phyloP scores from a whole-genome alignment of 2,797 vertebrate species.

The Neoniphon sammara region DNA sequence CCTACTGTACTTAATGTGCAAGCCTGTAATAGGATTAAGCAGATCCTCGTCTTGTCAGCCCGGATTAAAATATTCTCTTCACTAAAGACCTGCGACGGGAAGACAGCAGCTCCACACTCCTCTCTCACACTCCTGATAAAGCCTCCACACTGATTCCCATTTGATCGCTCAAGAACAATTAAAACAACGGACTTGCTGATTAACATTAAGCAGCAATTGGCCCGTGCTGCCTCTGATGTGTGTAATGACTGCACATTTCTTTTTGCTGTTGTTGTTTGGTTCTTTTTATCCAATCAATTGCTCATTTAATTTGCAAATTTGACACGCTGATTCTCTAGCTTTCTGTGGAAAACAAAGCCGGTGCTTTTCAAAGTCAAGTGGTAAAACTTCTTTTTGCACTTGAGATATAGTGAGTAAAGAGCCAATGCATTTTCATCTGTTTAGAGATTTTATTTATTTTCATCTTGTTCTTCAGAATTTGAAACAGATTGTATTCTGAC shows the following conservation, averaged over 20 bases:
- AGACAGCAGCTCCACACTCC: slow-evolving; percentile 61
- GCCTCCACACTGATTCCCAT: slow-evolving; percentile 68
- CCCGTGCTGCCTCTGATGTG: slow-evolving; percentile 47
- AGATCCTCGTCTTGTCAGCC: slow-evolving; percentile 80
- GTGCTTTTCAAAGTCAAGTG: slow-evolving; percentile 1
- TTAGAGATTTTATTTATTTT: slow-evolving; percentile 9
- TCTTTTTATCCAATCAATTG: slow-evolving; percentile 30
- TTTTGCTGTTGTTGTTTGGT: slow-evolving; percentile 29
- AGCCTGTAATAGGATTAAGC: slow-evolving; percentile 84
- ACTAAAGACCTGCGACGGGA: slow-evolving; percentile 71
- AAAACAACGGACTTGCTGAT: slow-evolving; percentile 65
- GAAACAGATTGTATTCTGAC: slow-evolving; percentile 37
- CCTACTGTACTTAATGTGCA: slow-evolving; percentile 79
- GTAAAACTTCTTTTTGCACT: background rate
- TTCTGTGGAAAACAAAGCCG: slow-evolving; percentile 18
- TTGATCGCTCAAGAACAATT: slow-evolving; percentile 74
- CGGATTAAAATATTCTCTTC: slow-evolving; percentile 81
- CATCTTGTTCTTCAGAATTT: slow-evolving; percentile 6
- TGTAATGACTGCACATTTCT: slow-evolving; percentile 47
- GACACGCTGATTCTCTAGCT: background rate
- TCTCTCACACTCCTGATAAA: slow-evolving; percentile 65
- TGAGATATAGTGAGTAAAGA: background rate
- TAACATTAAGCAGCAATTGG: slow-evolving; percentile 65
- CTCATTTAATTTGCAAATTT: slow-evolving; percentile 48
- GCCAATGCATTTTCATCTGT: background rate